Conservation (phyloP, 2,888 invertebrate species). For the Nephrotoma guestfalica region DNA sequence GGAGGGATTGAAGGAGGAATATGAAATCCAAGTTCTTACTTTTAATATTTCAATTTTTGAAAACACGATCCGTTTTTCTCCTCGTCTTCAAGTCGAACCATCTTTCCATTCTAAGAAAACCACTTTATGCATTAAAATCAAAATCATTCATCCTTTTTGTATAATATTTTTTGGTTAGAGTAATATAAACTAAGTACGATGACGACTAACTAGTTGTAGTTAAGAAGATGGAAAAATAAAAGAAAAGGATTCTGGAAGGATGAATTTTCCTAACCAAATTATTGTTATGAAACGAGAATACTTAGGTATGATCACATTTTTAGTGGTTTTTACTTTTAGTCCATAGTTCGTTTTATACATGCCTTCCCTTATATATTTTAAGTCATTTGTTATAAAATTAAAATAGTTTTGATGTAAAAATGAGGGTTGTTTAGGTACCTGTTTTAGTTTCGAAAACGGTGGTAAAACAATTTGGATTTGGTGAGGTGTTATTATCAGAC, state of each 20-base stretch:
- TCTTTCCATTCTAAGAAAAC: background rate
- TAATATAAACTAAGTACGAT: background rate
- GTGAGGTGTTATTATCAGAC: background rate
- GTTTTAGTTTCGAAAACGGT: background rate
- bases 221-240: background rate
- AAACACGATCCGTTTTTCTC: background rate
- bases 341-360: background rate
- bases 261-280: background rate
- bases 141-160: background rate
- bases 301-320: background rate
- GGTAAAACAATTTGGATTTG: background rate
- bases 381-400: background rate
- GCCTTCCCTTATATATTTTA: background rate
- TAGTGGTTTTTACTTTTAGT: background rate
- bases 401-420: background rate
- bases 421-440: background rate
- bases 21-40: background rate
- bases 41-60: background rate
- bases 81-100: background rate
- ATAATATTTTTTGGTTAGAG: background rate
- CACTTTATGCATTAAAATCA: background rate
- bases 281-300: background rate
- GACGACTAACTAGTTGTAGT: background rate
- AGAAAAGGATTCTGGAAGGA: background rate
- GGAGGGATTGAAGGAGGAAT: background rate